Percentiles rank a stretch among this genome's conserved stretches.
These are phyloP conservation scores for Cotesia vestalis DNA, from an alignment of 1,140 invertebrate species.

Conservation along the genomic window DNA sequence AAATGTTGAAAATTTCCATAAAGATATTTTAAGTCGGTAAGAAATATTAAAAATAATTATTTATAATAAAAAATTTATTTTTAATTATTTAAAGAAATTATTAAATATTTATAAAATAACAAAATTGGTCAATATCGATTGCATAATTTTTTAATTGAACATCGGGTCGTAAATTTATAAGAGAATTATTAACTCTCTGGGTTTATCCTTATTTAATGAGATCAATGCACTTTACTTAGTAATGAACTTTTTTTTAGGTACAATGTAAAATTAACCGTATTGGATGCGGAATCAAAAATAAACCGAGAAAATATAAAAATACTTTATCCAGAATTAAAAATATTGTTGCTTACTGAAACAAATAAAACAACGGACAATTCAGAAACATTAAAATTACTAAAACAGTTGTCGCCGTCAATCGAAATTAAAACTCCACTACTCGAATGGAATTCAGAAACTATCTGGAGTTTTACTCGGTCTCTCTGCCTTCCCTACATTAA, in stretches of 20 bases:
- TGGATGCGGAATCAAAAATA: slow-evolving; percentile 21
- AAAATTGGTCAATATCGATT: too few relatives aligned
- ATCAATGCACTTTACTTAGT: slow-evolving; percentile 10
- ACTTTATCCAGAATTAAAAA: slow-evolving; percentile 42
- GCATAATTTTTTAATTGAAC: too few relatives aligned
- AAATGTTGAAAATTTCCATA: not conserved
- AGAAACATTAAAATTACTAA: not conserved
- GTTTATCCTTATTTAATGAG: too few relatives aligned
- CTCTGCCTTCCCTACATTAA: slow-evolving; percentile 42
- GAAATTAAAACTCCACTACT: slow-evolving; percentile 42
- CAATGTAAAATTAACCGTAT: slow-evolving; percentile 36
- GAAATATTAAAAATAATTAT: too few relatives aligned
- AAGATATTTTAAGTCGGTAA: not conserved
- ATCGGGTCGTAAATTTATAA: too few relatives aligned
- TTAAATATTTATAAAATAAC: too few relatives aligned
- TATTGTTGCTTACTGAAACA: slow-evolving; percentile 43
- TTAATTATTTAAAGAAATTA: too few relatives aligned
- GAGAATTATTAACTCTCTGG: too few relatives aligned
- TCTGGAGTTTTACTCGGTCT: slow-evolving; percentile 39
- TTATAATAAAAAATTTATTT: too few relatives aligned
- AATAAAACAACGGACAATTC: slow-evolving; percentile 28
- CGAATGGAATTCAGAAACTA: slow-evolving; percentile 43
- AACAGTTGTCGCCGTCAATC: not conserved
- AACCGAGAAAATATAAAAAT: slow-evolving; percentile 36
- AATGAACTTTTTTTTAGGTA: slow-evolving; percentile 43